Evolutionary conservation across 2,888 invertebrate species (phyloP), one percentile per base, ranked within the genome.

Genomic region (Galerucella pusilla): DNA sequence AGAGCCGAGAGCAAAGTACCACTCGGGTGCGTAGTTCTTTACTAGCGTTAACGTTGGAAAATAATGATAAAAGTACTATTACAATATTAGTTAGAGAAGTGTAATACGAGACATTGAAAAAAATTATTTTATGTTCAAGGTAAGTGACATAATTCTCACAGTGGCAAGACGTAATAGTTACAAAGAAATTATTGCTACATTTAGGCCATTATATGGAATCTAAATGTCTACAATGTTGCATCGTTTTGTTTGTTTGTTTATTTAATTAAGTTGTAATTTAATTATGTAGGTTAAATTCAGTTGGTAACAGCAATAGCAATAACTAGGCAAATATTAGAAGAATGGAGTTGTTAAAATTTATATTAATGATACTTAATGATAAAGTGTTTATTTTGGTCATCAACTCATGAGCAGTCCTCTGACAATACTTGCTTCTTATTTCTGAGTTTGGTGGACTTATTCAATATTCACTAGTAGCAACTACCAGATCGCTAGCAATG

Each of bases 131-230:
- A 20, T 61, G 28, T 46, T 68, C 72, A 73, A 78, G 76, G 74
- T 60, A 64, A 74, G 45, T 78, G 79, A 79, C 79, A 79, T 75
- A 76, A 78, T 79, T 79, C 79, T 74, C 79, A 79, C 77, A 73
- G 42, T 61, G 72, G 75, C 60, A 67, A 77, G 71, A 63, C 49
- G 60, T 69, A 74, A 67, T 42, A 57, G 25, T 46, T 42, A 28
- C 57, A 70, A 57, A 74, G 66, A 45, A 69, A 60, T 57, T 59
- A 71, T 79, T 79, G 75, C 75, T 77, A 73, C 78, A 79, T 78
- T 78, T 79, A 73, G 68, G 61, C 49, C 69, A 74, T 75, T 74
- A 75, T 75, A 66, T 68, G 61, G 14, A 63, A 9, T 73, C 75
- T 71, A 76, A 71, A 67, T 63, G 68, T 63, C 66, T 74, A 65